Evolutionary conservation across 2,888 invertebrate genomes (phyloP), one percentile per base, ranked within the genome.

Genomic region (Hirudinaria manillensis): DNA sequence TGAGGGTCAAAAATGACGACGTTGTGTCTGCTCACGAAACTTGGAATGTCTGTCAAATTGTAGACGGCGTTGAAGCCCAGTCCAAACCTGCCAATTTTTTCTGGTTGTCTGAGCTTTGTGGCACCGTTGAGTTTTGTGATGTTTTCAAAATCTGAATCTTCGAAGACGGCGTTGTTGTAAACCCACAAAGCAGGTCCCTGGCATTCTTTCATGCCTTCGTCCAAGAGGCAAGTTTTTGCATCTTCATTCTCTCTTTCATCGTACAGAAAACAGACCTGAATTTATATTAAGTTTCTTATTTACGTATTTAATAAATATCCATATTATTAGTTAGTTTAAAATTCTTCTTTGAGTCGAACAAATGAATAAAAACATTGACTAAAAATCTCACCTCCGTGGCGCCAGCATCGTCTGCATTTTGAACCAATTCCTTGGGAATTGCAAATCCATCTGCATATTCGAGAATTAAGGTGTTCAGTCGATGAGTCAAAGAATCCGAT

Each of bases 1-100:
- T 83, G 82, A 7, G 84, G 84, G 77, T 84, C 84, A 76, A 84
- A 83, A n/a, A 84, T 82, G 10, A 83, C 82, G 56, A 83, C 76
- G 67, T 77, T 81, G 71, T 81, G 76, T 7, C 82, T 77, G 70
- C 82, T 83, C 24, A 84, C 76, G 70, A 84, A 82, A 61, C 82
- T 82, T 16, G 84, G 84, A 1, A 80, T 82, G 76, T 84, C 84
- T 34, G 84, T 84, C n/a, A 84, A 70, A 77, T 84, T 82, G 78
- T 84, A 84, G 1, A 84, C 84, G 29, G 81, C 81, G 77, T 83
- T 84, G 78, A 84, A 84, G 2, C 81, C 81, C 1, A 83, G 79
- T 24, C 83, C 84, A 80, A 83, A 84, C 71, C 81, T 80, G n/a
- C 83, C 84, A 70, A 83, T 81, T 76, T 83, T 83, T 1, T 81